Evolutionary conservation across 2,113 vertebrate species (phyloP).

Genomic region (Ammodramus savannarum): DNA sequence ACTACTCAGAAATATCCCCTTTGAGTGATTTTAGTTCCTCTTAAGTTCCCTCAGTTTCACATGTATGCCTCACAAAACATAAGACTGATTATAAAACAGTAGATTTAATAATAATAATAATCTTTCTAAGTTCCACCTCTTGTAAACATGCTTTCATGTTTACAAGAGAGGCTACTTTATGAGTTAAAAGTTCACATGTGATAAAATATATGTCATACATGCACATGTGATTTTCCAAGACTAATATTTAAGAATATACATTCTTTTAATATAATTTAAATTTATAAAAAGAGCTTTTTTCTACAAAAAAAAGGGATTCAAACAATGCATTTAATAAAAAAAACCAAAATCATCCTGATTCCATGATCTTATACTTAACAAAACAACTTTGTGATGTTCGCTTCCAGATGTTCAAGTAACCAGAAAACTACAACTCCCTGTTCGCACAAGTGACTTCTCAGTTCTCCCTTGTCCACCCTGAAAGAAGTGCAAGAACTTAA

Average conservation of each 20-base stretch:
- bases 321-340: not conserved
- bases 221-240: fast-evolving
- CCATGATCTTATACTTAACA: not conserved
- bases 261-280: not conserved
- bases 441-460: not conserved
- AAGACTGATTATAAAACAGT: not conserved
- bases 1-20: not conserved
- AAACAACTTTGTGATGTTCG: not conserved
- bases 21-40: not conserved
- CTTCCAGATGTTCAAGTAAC: not conserved
- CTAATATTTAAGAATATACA: not conserved
- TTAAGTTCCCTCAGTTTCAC: not conserved
- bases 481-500: not conserved
- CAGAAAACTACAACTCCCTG: not conserved
- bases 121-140: not conserved
- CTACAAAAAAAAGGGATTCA: not conserved
- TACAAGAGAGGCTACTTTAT: not conserved
- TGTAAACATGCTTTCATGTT: too few species aligned
- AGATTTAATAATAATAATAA: not conserved
- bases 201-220: not conserved
- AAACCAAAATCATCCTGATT: not conserved
- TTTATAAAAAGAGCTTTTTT: not conserved
- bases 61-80: not conserved
- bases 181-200: not conserved
- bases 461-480: not conserved